phyloP scores from a whole-genome alignment of 2,888 invertebrate species.

The Thymelicus lineola region DNA sequence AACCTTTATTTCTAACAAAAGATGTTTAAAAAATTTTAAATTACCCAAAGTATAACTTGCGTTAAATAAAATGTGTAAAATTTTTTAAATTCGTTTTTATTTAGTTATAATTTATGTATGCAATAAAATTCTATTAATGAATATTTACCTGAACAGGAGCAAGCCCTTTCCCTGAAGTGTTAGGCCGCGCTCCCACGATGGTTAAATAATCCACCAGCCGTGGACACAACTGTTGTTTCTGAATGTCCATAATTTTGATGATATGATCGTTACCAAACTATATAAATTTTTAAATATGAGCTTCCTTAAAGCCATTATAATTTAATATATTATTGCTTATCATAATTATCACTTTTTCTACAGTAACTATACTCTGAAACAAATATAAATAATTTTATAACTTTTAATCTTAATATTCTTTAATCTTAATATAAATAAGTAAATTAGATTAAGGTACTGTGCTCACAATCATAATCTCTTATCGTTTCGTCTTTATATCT shows the following conservation, averaged over 20 bases:
- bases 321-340: conserved; percentile 77
- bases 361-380: conserved; percentile 46
- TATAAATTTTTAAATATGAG: conserved; percentile 50
- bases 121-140: neutral
- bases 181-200: conserved; percentile 96
- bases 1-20: too few relatives aligned
- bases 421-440: too few relatives aligned
- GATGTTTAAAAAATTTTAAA: too few relatives aligned
- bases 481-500: too few relatives aligned
- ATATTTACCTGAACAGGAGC: conserved; percentile 90
- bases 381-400: too few relatives aligned
- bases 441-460: neutral
- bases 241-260: conserved; percentile 81
- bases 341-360: conserved; percentile 74
- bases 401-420: too few relatives aligned
- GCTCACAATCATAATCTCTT: neutral
- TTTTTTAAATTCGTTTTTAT: too few relatives aligned
- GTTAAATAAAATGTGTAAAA: too few relatives aligned
- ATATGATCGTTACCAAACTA: conserved; percentile 49
- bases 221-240: conserved; percentile 93
- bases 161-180: conserved; percentile 86
- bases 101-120: too few relatives aligned
- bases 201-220: conserved; percentile 98
- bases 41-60: too few relatives aligned
- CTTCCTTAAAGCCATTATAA: conserved; percentile 67